Evolutionary conservation across 2,113 vertebrate genomes (phyloP), one percentile per base, ranked within the genome.

Genomic region (Cnemophilus loriae): DNA sequence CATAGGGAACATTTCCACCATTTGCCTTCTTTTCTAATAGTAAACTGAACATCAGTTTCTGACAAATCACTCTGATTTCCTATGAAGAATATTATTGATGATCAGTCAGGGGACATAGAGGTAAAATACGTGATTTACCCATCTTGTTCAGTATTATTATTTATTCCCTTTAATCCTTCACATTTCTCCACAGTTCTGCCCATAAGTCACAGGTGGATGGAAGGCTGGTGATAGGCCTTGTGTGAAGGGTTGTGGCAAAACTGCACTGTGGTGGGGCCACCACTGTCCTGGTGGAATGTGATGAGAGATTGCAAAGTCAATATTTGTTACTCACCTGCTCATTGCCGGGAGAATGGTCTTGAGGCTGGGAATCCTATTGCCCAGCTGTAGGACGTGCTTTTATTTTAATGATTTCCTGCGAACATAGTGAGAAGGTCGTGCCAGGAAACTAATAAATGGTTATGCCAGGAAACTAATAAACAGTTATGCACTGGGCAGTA

Each of bases 91-190:
- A 14, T 76, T 82, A 73, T 0, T 92, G 77, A 80, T 95, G 84
- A 63, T 78, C 24, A 57, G 47, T 84, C 47, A 68, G 37, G 28
- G 20, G 18, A 70, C 16, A 30, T 0, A 69, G 49, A 68, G 24
- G 22, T 73, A 83, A 91, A 95, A 71, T n/a, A 52, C 1, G 1
- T 41, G 9, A 47, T 87, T 65, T 77, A 44, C 82, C 55, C 10
- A 8, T 69, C 50, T 67, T 6, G 1, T 73, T 79, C 21, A 47
- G 26, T 75, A 59, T 85, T 69, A 32, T 42, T 87, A 39, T 73
- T 96, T 93, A 28, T 87, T 87, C 15, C 35, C 20, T 16, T 89
- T 84, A 82, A 61, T 87, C 23, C 23, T 76, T 37, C 33, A 70
- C 1, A 26, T 76, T 90, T 92, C n/a, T 68, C 32, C 35, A 35